Evolutionary conservation across 2,113 vertebrate species (phyloP), one percentile per base, ranked within the genome.

Genomic region (Ochotona princeps): DNA sequence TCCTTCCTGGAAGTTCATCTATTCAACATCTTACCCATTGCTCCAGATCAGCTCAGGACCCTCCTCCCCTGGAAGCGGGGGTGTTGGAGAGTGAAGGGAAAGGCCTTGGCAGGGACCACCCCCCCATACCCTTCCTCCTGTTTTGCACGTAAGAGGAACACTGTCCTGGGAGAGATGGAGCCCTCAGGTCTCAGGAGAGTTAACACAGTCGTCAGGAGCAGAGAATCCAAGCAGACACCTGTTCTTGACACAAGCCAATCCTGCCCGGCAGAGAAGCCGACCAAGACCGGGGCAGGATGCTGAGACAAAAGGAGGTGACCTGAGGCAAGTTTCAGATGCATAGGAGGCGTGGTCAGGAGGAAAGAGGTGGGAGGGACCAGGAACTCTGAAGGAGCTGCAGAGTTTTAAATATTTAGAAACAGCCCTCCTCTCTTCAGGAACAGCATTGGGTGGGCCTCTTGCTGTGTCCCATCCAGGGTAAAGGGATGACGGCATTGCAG

Each of bases 341-440:
- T 2, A 14, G 26, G 23, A 74, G 15, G 8, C 20, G 20, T 70
- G 70, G 35, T 85, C 25, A 66, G 51, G 32, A 26, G 7, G 32
- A 8, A 66, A 23, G 20, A 61, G 10, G 21, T 44, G 17, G 11
- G 30, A 81, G 70, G 70, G 2, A 44, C 11, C 2, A 47, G 26
- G 67, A n/a, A 66, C 38, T 49, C n/a, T 44, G 17, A 26, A 7
- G 44, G 67, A 76, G 18, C 1, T 12, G 0, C 7, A 17, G 11
- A 35, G 61, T 94, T 93, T 51, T 10, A 70, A 89, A n/a, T 25
- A 78, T 30, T n/a, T 78, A 66, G 72, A 92, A 76, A 72, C 11
- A 17, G 8, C 6, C 32, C 7, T 17, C 23, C 7, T 14, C 35
- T 47, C 49, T 18, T 4, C 12, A 7, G 2, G 49, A 23, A 28